Evolutionary conservation across 1,140 invertebrate genomes (phyloP), one percentile per base, ranked within the genome.

Genomic region (Solenopsis fugax): DNA sequence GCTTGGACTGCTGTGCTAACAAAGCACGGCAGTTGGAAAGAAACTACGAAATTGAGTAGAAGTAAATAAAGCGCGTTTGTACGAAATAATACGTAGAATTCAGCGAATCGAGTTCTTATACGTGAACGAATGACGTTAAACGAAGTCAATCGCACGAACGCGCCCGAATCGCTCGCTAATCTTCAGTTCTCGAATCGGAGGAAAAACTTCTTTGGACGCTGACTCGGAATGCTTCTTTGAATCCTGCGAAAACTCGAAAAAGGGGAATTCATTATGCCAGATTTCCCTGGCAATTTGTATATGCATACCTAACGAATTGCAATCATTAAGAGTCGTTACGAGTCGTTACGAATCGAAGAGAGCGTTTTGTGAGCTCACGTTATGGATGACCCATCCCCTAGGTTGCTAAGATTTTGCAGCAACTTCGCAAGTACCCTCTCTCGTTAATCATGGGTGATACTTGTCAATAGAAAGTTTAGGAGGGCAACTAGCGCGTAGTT

Each of bases 401-500:
- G 21, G 24, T 50, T 56, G 41, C 54, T 45, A 37, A 84, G 54
- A 75, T 84, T 75, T 84, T 75, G 69, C 80, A 71, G 24, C n/a
- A 48, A 62, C 54, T 84, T 73, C 16, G 67, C 41, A 84, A 84
- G 80, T 82, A 82, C 13, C 4, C 77, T 37, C 21, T 72, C 80
- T 84, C 80, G 69, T 84, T 84, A 84, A 84, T 84, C 80, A 84
- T n/a, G 34, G 34, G 18, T 54, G 56, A 84, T 84, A 84, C 69
- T 84, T 84, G 80, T 75, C 69, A 62, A 84, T 84, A 84, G 80
- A 16, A 84, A 84, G 80, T 84, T 75, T 73, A 73, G 67, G 50
- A n/a, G 9, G 54, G n/a, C 18, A 75, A 60, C 69, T 84, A 69
- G 29, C 45, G 69, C 69, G 69, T 75, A 73, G 54, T 84, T 73